A percentile compares a stretch with the other conserved stretches of the same genome.
phyloP scores from a whole-genome alignment of 2,113 vertebrate species.

The Cepphus grylle region DNA sequence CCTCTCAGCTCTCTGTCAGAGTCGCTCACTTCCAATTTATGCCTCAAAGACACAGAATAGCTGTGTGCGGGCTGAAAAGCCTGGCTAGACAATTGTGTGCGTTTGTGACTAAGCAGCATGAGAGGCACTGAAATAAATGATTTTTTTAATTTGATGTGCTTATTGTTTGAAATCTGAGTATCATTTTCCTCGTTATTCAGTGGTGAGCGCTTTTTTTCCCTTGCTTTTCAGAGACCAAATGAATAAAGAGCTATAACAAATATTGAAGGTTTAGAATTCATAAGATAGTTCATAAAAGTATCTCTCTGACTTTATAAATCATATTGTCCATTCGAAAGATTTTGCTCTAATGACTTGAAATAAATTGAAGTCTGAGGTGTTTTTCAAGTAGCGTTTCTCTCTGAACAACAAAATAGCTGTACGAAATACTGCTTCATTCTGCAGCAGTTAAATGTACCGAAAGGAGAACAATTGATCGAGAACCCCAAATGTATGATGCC shows the following conservation, averaged over 20 bases:
- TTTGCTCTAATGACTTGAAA: constrained; percentile 38
- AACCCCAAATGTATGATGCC: not conserved
- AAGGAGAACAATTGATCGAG: not conserved
- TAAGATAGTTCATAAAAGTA: not conserved
- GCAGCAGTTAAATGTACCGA: not conserved
- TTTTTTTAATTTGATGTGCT: constrained; percentile 37
- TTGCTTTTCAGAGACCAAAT: not conserved
- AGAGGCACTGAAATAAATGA: constrained; percentile 9
- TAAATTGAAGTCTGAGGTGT: constrained; percentile 19
- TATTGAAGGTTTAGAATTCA: constrained; percentile 40
- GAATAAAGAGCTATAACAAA: constrained; percentile 23
- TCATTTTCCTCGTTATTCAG: not conserved
- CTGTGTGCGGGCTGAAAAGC: not conserved
- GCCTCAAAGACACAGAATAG: not conserved
- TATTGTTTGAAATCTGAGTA: constrained; percentile 33
- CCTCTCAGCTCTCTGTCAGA: not conserved
- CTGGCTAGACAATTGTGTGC: not conserved
- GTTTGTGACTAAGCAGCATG: not conserved
- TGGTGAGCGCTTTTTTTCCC: not conserved
- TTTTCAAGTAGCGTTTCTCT: not conserved
- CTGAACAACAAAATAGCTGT: not conserved
- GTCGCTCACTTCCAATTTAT: not conserved
- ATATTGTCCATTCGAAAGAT: not conserved
- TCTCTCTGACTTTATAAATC: constrained; percentile 16
- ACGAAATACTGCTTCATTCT: not conserved